Evolutionary conservation across 1,140 invertebrate species (phyloP).

Genomic region (Holcopasites calliopsidis): DNA sequence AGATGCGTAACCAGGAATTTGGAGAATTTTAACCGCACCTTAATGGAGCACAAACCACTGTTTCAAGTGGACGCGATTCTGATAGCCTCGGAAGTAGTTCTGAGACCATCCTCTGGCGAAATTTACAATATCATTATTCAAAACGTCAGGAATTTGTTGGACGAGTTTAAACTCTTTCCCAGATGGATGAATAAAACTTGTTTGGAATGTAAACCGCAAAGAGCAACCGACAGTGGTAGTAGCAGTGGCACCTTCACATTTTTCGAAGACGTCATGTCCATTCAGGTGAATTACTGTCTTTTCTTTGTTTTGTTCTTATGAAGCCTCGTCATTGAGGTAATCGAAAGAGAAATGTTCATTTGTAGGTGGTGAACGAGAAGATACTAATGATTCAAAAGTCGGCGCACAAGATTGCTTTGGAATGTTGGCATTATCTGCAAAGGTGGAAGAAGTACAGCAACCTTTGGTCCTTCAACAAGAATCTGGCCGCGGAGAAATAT

Average conservation of each 20-base stretch:
- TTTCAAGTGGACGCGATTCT: conserved; percentile 90
- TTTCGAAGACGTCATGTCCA: conserved; percentile 87
- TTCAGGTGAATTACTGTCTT: conserved; percentile 76
- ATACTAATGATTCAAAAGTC: conserved; percentile 84
- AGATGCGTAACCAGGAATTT: conserved; percentile 86
- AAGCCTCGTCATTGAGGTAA: neutral
- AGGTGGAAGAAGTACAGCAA: conserved; percentile 89
- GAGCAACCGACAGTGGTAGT: conserved; percentile 79
- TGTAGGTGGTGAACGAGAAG: conserved; percentile 83
- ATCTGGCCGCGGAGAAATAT: conserved; percentile 87
- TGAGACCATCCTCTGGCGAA: conserved; percentile 87
- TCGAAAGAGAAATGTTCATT: neutral
- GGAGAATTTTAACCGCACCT: conserved; percentile 83
- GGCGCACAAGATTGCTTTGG: conserved; percentile 82
- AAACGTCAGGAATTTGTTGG: conserved; percentile 84
- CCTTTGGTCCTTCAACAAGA: conserved; percentile 91
- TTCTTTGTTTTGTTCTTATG: no score
- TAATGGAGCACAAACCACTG: conserved; percentile 82
- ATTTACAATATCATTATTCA: conserved; percentile 87
- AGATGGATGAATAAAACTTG: conserved; percentile 93
- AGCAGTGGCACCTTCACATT: conserved; percentile 85
- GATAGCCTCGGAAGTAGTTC: conserved; percentile 85
- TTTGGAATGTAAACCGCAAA: conserved; percentile 84
- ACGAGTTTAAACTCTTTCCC: conserved; percentile 86
- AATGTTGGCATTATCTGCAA: conserved; percentile 84